Base-by-base conservation (phyloP, 1,140 invertebrate genomes). In the Aphelenchoides besseyi region DNA sequence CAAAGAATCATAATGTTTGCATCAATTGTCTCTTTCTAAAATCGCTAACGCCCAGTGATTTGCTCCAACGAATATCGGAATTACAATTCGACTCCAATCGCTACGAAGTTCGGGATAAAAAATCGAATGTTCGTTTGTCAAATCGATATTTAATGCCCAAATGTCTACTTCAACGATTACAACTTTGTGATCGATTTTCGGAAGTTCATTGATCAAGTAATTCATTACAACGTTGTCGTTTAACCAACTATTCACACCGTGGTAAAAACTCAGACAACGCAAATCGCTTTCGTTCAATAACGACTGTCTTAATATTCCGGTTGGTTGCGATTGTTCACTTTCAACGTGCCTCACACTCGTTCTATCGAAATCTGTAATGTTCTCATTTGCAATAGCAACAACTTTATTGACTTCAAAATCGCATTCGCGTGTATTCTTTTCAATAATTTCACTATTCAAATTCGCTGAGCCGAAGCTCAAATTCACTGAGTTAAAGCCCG, bases 111-210 rank as follows among this genome's bases (percentile, higher is more conserved):
- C 32, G 5, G 55, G 55, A 23, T 59, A 59, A 59, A 59, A 59
- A 29, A 18, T 5, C 18, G 55, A 8, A 59, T 8, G 18, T n/a
- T 59, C 18, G 5, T 59, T 23, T 8, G 55, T 28, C 26, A 59
- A 59, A 29, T 33, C 41, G 23, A 48, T 59, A 29, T 28, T 18
- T 59, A 8, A 5, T 59, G 5, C 5, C 55, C 26, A 59, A 18
- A 59, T 33, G 5, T 18, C 55, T 33, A 59, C 23, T 59, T 59
- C 55, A 29, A 59, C 55, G 5, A 59, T 59, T 23, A 59, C 23
- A 8, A 59, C 55, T 8, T 59, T 59, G 5, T 59, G 5, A 33
- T 59, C 55, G 23, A 59, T 59, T 59, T 59, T 59, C 55, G 55
- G 55, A 5, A 59, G 18, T 59, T 59, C 55, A 8, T 33, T 59